Evolutionary conservation across 92 coral and sea anemone species (phyloP), one percentile per base, ranked within the genome.

Genomic region (Bergia sp.): DNA sequence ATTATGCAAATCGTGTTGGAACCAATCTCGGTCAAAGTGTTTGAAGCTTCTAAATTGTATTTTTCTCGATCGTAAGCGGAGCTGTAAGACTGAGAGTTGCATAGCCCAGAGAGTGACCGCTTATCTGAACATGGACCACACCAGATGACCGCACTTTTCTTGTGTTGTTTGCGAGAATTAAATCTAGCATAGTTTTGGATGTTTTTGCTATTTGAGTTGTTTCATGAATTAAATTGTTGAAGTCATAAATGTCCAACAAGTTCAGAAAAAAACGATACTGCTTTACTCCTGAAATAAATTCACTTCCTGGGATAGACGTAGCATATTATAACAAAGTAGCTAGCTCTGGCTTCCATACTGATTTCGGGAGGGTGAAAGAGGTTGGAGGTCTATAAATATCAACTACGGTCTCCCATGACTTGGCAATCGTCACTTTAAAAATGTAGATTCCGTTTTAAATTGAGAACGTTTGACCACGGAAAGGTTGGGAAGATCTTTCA

Each of bases 161-260:
- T 67, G 81, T 88, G 85, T 82, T 91, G 11, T 91, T 88, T 37
- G 93, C 88, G 39, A 88, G 43, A 45, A 91, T 77, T 37, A 91
- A 83, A 82, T 90, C 87, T 37, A 91, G 82, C 58, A 0, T 29
- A 29, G 29, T 29, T 29, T 29, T 29, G 29, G 29, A 29, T 29
- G 29, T 29, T 29, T 29, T 74, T 58, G 85, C 69, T 37, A 88
- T 67, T 55, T 88, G 64, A 23, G 91, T 83, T 69, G 90, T 71
- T 37, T 83, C 49, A 50, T 40, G 38, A 36, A 88, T 88, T 61
- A 91, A 49, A 82, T 88, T 91, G 23, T 61, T 53, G 16, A 91
- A 64, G 39, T 85, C 38, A 67, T 75, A 88, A 49, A 91, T 79
- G 45, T 91, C 89, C n/a, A 91, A 21, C 37, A 91, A 18, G 73